phyloP scores from a whole-genome alignment of 2,888 invertebrate genomes.

The Latheticus oryzae region DNA sequence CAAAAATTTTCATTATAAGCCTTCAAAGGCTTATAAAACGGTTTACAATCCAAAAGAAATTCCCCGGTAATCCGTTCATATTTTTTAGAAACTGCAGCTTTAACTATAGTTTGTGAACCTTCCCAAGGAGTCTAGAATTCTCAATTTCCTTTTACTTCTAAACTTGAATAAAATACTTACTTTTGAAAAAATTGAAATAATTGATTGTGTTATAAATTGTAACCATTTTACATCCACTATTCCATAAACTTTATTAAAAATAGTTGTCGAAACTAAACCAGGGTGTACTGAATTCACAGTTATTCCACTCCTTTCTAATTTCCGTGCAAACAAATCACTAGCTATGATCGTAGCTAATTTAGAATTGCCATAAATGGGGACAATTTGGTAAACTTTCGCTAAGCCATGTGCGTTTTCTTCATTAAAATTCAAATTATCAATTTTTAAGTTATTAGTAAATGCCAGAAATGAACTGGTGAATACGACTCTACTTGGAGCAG shows the following conservation, averaged over 20 bases:
- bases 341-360: constrained; percentile 37
- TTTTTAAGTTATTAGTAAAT: constrained; percentile 26
- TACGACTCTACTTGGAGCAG: constrained; percentile 42
- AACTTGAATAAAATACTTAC: not conserved
- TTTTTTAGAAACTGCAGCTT: constrained; percentile 51
- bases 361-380: constrained; percentile 31
- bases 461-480: constrained; percentile 24
- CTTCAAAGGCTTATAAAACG: not conserved
- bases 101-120: constrained; percentile 56
- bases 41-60: constrained; percentile 48
- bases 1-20: constrained; percentile 1
- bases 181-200: not conserved
- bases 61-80: constrained; percentile 50
- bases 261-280: constrained; percentile 30
- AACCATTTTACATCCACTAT: not conserved
- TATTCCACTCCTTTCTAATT: constrained; percentile 24
- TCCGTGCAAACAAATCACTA: constrained; percentile 36
- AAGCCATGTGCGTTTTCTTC: no score
- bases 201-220: not conserved
- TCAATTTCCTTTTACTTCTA: not conserved
- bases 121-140: constrained; percentile 48
- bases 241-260: constrained; percentile 56
- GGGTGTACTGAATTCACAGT: constrained; percentile 41
- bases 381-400: not conserved
- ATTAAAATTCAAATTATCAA: constrained; percentile 11